Percentiles rank a stretch among this genome's conserved stretches.
phyloP scores from a whole-genome alignment of 2,113 vertebrate species.

The Natator depressus region DNA sequence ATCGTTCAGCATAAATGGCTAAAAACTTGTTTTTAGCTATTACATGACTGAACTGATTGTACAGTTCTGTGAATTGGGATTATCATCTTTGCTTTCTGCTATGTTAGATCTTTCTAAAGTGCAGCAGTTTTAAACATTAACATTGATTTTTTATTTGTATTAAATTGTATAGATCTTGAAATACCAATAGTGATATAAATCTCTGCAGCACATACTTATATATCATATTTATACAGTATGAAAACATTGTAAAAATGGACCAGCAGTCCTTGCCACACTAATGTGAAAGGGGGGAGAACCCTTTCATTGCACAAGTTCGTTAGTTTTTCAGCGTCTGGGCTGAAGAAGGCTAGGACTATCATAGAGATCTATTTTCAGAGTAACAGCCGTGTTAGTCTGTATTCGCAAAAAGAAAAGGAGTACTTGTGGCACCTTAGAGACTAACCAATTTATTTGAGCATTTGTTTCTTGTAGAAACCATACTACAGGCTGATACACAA shows the following conservation, averaged over 20 bases:
- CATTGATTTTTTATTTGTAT: background rate
- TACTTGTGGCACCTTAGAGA: too few species aligned
- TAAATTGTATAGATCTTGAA: background rate
- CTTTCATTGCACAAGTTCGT: background rate
- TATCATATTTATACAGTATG: background rate
- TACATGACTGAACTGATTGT: background rate
- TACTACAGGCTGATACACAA: background rate
- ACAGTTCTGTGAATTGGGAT: slow-evolving; percentile 3
- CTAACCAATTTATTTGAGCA: too few species aligned
- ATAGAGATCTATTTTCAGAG: background rate
- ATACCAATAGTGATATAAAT: background rate
- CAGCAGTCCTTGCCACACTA: background rate
- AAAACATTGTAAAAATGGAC: background rate
- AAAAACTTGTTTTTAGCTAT: slow-evolving; percentile 1
- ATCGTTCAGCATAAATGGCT: background rate
- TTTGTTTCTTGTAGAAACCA: background rate
- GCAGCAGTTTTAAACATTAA: background rate
- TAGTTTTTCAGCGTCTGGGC: background rate
- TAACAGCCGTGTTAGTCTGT: too few species aligned
- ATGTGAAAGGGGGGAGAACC: background rate
- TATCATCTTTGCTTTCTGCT: background rate
- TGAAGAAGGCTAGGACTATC: background rate
- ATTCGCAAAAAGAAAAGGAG: too few species aligned
- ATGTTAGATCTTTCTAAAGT: background rate
- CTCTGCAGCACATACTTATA: background rate